A percentile compares a stretch with the other conserved stretches of the same genome.
These are phyloP conservation scores for Ctenodactylus gundi DNA, from an alignment of 2,113 vertebrate species.

Conservation along the genomic window DNA sequence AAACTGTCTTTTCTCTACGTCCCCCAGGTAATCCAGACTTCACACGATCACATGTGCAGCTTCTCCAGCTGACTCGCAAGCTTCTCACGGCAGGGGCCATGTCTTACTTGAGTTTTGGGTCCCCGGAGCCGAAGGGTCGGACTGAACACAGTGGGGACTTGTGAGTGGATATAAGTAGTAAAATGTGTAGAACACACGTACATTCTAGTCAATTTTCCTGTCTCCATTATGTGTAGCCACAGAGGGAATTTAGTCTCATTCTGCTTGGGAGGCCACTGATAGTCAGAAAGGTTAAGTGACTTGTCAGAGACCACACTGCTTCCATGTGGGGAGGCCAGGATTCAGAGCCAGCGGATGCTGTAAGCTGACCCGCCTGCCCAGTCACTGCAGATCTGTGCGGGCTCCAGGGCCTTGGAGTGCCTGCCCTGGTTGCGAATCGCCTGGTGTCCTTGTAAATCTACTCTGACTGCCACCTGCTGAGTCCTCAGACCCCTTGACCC, in stretches of 20 bases:
- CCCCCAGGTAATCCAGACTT: constrained; percentile 10
- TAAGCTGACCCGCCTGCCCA: background rate
- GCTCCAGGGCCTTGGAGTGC: background rate
- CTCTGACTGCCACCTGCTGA: background rate
- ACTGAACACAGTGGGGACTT: background rate
- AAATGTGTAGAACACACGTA: background rate
- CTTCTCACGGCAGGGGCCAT: background rate
- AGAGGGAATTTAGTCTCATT: background rate
- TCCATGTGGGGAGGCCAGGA: background rate
- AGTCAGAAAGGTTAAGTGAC: background rate
- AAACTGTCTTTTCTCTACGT: constrained; percentile 38
- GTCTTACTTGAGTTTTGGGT: background rate
- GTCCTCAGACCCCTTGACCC: background rate
- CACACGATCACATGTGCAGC: background rate
- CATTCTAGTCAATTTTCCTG: background rate
- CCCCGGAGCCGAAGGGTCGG: background rate
- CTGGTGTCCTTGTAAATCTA: background rate
- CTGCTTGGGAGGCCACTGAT: background rate
- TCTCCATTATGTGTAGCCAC: background rate
- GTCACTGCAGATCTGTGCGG: rapidly evolving
- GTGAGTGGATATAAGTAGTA: background rate
- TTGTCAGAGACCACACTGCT: background rate
- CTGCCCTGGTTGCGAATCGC: background rate
- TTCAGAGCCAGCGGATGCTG: background rate
- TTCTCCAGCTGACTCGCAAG: background rate